phyloP scores from a whole-genome alignment of 2,888 invertebrate species.

The Amphimallon solstitiale region DNA sequence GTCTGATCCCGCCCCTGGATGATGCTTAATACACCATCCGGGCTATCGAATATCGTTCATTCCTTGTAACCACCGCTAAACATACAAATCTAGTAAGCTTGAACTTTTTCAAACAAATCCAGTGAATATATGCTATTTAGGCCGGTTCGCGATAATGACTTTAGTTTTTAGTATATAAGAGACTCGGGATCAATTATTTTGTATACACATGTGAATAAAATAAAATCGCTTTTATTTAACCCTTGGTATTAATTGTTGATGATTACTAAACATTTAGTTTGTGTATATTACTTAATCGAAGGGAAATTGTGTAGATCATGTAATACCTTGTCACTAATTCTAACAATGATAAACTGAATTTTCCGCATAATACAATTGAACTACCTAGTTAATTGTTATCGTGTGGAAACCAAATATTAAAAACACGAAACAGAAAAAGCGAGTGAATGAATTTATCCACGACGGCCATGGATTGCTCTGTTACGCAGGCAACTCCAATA shows the following conservation, averaged over 20 bases:
- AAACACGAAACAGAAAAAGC: background rate
- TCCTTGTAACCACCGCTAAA: slow-evolving; percentile 51
- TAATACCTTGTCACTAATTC: slow-evolving; percentile 8
- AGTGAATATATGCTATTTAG: background rate
- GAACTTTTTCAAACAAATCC: slow-evolving; percentile 12
- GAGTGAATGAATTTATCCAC: slow-evolving; percentile 41
- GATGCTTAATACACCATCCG: slow-evolving; percentile 52
- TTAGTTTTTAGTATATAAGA: background rate
- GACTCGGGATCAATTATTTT: background rate
- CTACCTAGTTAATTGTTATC: background rate
- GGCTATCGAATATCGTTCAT: slow-evolving; percentile 52
- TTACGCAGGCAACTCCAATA: slow-evolving; percentile 52
- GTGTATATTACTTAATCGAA: too few species aligned
- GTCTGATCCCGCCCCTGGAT: slow-evolving; percentile 62
- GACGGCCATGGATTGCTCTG: slow-evolving; percentile 55
- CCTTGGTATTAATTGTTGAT: too few species aligned
- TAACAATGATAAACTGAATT: background rate
- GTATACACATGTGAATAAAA: background rate
- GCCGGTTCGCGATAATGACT: background rate
- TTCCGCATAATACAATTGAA: background rate
- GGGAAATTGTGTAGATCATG: background rate
- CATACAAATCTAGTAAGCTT: slow-evolving; percentile 48
- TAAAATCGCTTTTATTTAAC: background rate
- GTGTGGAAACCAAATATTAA: background rate
- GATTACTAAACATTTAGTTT: too few species aligned